phyloP scores from a whole-genome alignment of 1,140 invertebrate genomes.

The Theocolax elegans region DNA sequence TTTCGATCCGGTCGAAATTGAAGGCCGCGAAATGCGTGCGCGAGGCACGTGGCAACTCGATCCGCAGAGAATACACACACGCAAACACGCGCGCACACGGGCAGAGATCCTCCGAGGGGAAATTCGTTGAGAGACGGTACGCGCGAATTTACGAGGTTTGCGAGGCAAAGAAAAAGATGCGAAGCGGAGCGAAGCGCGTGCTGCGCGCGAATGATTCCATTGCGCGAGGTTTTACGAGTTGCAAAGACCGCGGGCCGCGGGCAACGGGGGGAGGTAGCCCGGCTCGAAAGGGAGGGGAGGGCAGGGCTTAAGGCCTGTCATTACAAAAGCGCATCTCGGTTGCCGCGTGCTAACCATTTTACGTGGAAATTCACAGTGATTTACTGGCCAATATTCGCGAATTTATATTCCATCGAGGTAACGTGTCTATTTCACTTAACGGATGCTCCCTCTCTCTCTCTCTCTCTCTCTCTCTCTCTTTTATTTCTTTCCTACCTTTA shows the following conservation, averaged over 20 bases:
- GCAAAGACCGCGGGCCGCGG: background rate
- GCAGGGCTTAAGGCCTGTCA: constrained; percentile 61
- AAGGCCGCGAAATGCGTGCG: constrained; percentile 27
- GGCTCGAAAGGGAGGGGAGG: background rate
- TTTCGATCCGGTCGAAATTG: constrained; percentile 22
- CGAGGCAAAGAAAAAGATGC: no score
- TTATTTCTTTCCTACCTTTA: background rate
- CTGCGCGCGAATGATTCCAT: constrained; percentile 55
- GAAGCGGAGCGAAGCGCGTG: no score
- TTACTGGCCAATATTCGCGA: constrained; percentile 62
- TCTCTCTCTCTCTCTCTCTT: no score
- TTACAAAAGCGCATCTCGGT: constrained; percentile 52
- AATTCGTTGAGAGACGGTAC: background rate
- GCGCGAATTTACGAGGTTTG: constrained; percentile 2
- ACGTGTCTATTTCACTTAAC: constrained; percentile 64
- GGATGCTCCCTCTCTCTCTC: background rate
- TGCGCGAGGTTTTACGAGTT: constrained; percentile 65
- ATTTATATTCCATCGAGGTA: constrained; percentile 64
- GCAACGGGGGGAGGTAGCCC: background rate
- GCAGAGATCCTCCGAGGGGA: background rate
- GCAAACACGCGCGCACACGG: background rate
- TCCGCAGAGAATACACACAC: background rate
- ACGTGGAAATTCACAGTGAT: constrained; percentile 58
- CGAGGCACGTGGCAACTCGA: constrained; percentile 29
- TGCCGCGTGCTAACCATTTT: constrained; percentile 39